These are phyloP conservation scores for Centrocercus urophasianus DNA, from an alignment of 2,113 vertebrate species.

Conservation along the genomic window DNA sequence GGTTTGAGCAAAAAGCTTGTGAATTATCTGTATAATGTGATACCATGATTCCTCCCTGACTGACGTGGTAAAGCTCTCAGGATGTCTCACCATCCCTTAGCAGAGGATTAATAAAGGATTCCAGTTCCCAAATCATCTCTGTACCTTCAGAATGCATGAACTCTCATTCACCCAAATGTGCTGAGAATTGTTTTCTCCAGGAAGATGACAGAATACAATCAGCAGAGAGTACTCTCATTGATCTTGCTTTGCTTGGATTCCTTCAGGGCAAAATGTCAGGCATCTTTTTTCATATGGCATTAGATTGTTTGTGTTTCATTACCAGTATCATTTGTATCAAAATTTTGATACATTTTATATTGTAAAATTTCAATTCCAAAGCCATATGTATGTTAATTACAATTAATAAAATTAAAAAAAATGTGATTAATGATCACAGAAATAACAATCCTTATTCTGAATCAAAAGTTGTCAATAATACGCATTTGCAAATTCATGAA, in stretches of 20 bases:
- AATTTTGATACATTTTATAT: slow-evolving; percentile 24
- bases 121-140: background rate
- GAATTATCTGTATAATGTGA: background rate
- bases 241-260: background rate
- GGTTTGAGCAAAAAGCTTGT: background rate
- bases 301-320: slow-evolving; percentile 51
- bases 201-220: background rate
- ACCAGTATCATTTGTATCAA: background rate
- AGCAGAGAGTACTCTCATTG: background rate
- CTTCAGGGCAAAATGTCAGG: background rate
- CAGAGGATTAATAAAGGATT: background rate
- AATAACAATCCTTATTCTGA: slow-evolving; percentile 42
- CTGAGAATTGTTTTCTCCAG: background rate
- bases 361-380: slow-evolving; percentile 14
- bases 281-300: background rate
- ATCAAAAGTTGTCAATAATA: slow-evolving; percentile 17
- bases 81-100: background rate
- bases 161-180: background rate
- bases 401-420: background rate
- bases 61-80: background rate
- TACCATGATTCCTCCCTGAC: background rate
- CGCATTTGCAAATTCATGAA: slow-evolving; percentile 16
- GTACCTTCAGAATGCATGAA: background rate
- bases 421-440: slow-evolving; percentile 16
- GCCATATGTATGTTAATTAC: slow-evolving; percentile 10